Base-by-base conservation (phyloP, 2,888 invertebrate species). In the Phalangium opilio region DNA sequence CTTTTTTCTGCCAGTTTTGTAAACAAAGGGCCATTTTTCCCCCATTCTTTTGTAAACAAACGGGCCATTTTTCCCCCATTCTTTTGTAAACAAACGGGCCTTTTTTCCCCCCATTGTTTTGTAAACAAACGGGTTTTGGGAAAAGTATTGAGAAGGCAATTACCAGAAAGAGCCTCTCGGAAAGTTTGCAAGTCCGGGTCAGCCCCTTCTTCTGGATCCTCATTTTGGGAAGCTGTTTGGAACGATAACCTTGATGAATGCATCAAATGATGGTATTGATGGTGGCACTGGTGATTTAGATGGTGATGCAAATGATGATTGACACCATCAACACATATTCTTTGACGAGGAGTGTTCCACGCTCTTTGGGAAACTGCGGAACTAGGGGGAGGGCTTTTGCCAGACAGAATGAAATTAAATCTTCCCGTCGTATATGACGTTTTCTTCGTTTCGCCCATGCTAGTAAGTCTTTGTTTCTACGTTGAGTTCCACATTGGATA, bases 361-460 rank as follows among this genome's bases (percentile, higher is more conserved):
- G 17, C 35, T 3, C 47, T 42, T 32, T 57, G 50, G 21, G 52
- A 51, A 27, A 27, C 27, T 7, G 27, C 27, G 4, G 27, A 27
- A 27, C 5, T 27, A 15, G 74, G 73, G 51, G 80, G 79, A 49
- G 75, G 73, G 44, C 55, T 61, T 56, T 63, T 64, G 34, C 82
- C 83, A 58, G 81, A 76, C 49, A 83, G 71, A 79, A 83, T 15
- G 81, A 79, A 58, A 83, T 68, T 20, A 83, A 70, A 62, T 83
- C 83, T 61, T 83, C 82, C 36, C 82, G 70, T 20, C 79, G 72
- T 57, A 83, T 82, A 64, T 77, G 73, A 41, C 70, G 65, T 57
- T 80, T 73, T 44, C 62, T 55, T 66, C 79, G 81, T 56, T 76
- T 73, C 14, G 78, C 80, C 83, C 82, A 83, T 59, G 78, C 77